These are phyloP conservation scores for Synaphobranchus kaupii DNA, from an alignment of 2,797 vertebrate genomes.

Conservation along the genomic window DNA sequence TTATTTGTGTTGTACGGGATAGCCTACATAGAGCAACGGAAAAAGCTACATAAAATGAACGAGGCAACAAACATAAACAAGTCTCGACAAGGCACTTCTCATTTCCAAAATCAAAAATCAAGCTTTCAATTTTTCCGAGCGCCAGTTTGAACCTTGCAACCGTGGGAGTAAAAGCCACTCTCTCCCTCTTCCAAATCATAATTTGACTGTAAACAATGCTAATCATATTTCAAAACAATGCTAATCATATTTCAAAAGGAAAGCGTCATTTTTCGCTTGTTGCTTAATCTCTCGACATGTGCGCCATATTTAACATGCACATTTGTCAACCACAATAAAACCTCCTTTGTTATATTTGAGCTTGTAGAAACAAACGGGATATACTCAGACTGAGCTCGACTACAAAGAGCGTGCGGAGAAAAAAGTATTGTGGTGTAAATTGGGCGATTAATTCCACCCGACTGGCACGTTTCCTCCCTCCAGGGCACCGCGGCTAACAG, in stretches of 20 bases:
- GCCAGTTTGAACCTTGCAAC: neutral
- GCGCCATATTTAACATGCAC: neutral
- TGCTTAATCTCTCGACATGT: neutral
- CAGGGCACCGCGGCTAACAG: neutral
- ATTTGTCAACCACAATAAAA: neutral
- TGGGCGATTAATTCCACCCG: slow-evolving; percentile 21
- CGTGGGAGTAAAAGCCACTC: neutral
- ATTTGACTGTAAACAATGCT: neutral
- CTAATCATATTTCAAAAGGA: neutral
- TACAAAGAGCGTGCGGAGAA: neutral
- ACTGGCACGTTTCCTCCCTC: neutral
- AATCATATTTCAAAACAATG: neutral
- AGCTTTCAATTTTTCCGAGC: neutral
- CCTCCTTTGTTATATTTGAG: neutral
- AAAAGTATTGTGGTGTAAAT: neutral
- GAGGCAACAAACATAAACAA: neutral
- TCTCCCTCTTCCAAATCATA: neutral
- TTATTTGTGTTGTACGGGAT: too few relatives aligned
- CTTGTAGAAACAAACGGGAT: neutral
- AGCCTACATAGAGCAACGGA: neutral
- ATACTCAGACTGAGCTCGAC: neutral
- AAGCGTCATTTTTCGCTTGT: too few relatives aligned
- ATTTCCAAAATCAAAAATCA: neutral
- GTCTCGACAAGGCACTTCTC: neutral
- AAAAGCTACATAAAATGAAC: neutral